phyloP scores from a whole-genome alignment of 2,888 invertebrate genomes.

The Tricholauxania praeusta region DNA sequence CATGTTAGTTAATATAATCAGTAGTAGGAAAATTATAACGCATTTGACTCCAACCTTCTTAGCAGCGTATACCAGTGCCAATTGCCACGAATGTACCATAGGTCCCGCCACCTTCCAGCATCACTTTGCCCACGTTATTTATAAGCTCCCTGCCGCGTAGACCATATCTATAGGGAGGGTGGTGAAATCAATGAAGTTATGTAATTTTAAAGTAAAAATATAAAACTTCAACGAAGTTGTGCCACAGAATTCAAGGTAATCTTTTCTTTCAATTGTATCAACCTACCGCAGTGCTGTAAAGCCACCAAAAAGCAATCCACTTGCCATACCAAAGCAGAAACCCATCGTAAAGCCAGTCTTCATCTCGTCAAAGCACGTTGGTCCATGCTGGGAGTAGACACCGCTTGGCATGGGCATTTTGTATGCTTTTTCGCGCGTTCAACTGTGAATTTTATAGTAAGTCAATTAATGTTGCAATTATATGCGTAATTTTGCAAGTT shows the following conservation, averaged over 20 bases:
- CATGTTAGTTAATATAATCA: conserved; percentile 20
- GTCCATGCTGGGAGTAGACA: conserved; percentile 78
- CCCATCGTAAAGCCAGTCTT: conserved; percentile 96
- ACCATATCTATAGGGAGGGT: conserved; percentile 81
- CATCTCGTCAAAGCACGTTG: conserved; percentile 92
- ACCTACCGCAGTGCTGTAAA: conserved; percentile 90
- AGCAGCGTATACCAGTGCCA: conserved; percentile 82
- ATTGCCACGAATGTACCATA: conserved; percentile 98
- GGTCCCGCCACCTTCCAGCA: conserved; percentile 97
- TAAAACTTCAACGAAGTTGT: background rate
- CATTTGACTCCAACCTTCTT: conserved; percentile 49
- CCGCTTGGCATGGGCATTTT: conserved; percentile 86
- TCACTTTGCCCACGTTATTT: conserved; percentile 94
- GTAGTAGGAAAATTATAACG: conserved; percentile 13
- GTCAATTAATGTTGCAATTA: conserved; percentile 3
- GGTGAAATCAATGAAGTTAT: conserved; percentile 15
- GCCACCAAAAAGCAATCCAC: conserved; percentile 95
- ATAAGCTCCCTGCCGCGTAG: conserved; percentile 91
- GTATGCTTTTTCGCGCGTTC: background rate
- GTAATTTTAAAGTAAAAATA: background rate
- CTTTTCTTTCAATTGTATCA: background rate
- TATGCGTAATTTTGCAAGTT: conserved; percentile 5
- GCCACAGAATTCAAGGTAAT: background rate
- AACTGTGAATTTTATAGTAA: too few relatives aligned
- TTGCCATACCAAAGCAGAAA: conserved; percentile 96